Evolutionary conservation across 2,113 vertebrate genomes (phyloP).

Genomic region (Coreoperca whiteheadi): DNA sequence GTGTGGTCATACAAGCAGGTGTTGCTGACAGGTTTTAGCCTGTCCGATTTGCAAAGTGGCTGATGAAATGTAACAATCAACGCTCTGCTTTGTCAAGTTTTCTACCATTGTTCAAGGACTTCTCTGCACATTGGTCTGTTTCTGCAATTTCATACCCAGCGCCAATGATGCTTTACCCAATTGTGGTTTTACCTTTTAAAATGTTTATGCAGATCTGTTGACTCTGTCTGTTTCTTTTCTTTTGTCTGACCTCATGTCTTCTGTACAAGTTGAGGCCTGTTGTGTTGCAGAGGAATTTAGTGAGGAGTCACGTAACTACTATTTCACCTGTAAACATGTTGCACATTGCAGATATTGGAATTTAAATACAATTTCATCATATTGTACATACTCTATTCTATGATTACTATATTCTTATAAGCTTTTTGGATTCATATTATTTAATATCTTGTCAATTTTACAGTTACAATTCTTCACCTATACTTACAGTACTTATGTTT

Average conservation of each 20-base stretch:
- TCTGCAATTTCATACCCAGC: slow-evolving; percentile 20
- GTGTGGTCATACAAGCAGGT: slow-evolving; percentile 6
- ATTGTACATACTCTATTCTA: too few relatives aligned
- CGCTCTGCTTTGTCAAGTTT: slow-evolving; percentile 16
- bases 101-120: slow-evolving; percentile 32
- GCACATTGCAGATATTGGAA: too few relatives aligned
- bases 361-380: too few relatives aligned
- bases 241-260: slow-evolving; percentile 21
- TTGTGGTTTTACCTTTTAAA: slow-evolving; percentile 45
- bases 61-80: slow-evolving; percentile 14
- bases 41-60: slow-evolving; percentile 24
- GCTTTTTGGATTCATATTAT: too few relatives aligned
- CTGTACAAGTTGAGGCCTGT: slow-evolving; percentile 38
- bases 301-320: not conserved
- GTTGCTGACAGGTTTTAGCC: slow-evolving; percentile 34
- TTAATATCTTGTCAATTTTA: too few relatives aligned
- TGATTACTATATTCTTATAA: too few relatives aligned
- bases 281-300: slow-evolving; percentile 18
- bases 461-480: too few relatives aligned
- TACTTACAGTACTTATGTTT: too few relatives aligned
- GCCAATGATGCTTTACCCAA: slow-evolving; percentile 37
- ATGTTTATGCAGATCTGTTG: slow-evolving; percentile 38
- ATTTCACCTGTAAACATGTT: too few relatives aligned
- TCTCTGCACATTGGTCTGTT: slow-evolving; percentile 38
- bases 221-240: slow-evolving; percentile 6